Conservation (phyloP, 2,888 invertebrate species). For the Plagodis dolabraria region DNA sequence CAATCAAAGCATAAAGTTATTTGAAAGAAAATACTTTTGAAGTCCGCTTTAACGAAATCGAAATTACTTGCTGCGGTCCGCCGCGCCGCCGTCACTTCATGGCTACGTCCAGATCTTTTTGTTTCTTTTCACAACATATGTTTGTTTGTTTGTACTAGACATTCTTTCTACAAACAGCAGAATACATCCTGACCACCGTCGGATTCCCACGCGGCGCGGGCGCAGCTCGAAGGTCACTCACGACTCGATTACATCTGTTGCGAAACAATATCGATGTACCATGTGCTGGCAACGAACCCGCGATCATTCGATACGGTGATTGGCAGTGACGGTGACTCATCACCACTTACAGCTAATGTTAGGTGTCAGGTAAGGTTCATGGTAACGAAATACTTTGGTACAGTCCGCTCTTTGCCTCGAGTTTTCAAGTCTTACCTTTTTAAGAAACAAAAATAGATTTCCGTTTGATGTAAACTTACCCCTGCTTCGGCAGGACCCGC, state of each 20-base stretch:
- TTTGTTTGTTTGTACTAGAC: constrained; percentile 1
- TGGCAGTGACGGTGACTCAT: constrained; percentile 6
- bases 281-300: constrained; percentile 11
- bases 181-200: constrained; percentile 19
- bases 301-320: constrained; percentile 15
- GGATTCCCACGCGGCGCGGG: constrained; percentile 35
- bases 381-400: constrained; percentile 1
- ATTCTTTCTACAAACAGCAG: constrained; percentile 2
- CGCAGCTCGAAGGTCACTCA: constrained; percentile 32
- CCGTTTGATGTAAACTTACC: too few relatives aligned
- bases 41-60: too few relatives aligned
- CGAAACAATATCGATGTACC: constrained; percentile 28
- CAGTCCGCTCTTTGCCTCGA: not conserved
- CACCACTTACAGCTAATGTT: not conserved
- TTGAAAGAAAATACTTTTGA: too few relatives aligned
- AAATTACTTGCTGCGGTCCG: too few relatives aligned
- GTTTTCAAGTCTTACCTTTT: not conserved
- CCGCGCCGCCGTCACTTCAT: too few relatives aligned
- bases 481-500: too few relatives aligned
- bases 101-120: too few relatives aligned
- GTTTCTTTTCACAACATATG: not conserved
- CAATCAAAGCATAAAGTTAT: too few relatives aligned
- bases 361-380: constrained; percentile 2
- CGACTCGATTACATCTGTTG: constrained; percentile 30
- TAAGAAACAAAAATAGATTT: not conserved